phyloP scores from a whole-genome alignment of 2,797 vertebrate genomes.

The Typhlichthys subterraneus region DNA sequence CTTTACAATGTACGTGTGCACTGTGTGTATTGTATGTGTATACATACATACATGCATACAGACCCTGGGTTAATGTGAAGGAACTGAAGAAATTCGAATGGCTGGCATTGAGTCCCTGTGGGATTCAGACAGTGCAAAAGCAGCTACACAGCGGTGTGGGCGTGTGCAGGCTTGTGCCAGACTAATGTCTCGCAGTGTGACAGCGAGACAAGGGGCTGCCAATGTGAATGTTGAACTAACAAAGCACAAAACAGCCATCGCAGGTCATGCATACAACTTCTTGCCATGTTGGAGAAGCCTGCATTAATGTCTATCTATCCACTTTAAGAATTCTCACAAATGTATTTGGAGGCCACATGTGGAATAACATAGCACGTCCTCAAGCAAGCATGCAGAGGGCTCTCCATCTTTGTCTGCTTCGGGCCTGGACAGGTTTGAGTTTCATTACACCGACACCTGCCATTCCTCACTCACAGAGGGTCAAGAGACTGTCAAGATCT shows the following conservation, averaged over 20 bases:
- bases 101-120: slow-evolving; percentile 30
- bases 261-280: slow-evolving; percentile 18
- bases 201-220: slow-evolving; percentile 16
- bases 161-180: slow-evolving; percentile 61
- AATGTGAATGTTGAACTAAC: background rate
- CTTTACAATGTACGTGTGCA: background rate
- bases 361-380: too few species aligned
- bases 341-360: too few species aligned
- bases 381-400: too few species aligned
- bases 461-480: slow-evolving; percentile 28
- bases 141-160: slow-evolving; percentile 48
- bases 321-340: too few species aligned
- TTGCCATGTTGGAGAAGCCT: slow-evolving; percentile 18
- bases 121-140: slow-evolving; percentile 50
- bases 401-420: slow-evolving; percentile 13
- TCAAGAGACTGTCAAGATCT: slow-evolving; percentile 26
- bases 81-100: slow-evolving; percentile 4
- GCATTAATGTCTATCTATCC: background rate
- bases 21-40: too few species aligned
- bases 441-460: slow-evolving; percentile 50
- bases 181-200: slow-evolving; percentile 13
- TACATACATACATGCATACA: too few species aligned
- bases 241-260: slow-evolving; percentile 15
- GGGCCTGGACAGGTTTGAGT: slow-evolving; percentile 44
- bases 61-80: background rate